These are phyloP conservation scores for Nannoperca obscura DNA, from an alignment of 2,797 vertebrate genomes.

Conservation along the genomic window DNA sequence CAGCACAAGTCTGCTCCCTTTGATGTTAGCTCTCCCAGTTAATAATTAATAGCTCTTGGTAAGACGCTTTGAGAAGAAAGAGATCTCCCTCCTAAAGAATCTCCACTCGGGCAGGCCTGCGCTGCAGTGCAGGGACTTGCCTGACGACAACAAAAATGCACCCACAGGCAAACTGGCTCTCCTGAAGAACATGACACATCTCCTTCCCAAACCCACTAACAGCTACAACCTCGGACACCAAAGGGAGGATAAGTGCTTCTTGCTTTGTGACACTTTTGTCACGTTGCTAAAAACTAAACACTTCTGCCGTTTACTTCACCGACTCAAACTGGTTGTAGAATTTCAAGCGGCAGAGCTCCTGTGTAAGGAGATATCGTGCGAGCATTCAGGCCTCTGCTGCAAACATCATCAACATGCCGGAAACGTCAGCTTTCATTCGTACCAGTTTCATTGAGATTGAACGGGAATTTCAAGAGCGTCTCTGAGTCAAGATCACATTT, in stretches of 20 bases:
- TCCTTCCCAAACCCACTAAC: slow-evolving; percentile 22
- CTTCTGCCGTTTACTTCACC: slow-evolving; percentile 3
- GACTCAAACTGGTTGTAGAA: background rate
- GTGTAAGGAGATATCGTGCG: slow-evolving; percentile 16
- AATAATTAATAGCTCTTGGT: slow-evolving; percentile 83
- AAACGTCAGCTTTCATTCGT: slow-evolving; percentile 7
- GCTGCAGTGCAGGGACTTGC: slow-evolving; percentile 81
- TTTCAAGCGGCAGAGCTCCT: slow-evolving; percentile 33
- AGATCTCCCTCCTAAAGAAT: slow-evolving; percentile 80
- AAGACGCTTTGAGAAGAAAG: slow-evolving; percentile 78
- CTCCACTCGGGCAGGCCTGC: slow-evolving; percentile 75
- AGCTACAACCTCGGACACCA: slow-evolving; percentile 51
- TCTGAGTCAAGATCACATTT: background rate
- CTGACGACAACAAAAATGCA: slow-evolving; percentile 83
- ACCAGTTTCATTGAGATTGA: background rate
- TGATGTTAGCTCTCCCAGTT: slow-evolving; percentile 86
- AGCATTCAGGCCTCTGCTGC: slow-evolving; percentile 11
- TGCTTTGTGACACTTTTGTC: slow-evolving; percentile 8
- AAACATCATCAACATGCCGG: background rate
- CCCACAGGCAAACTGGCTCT: slow-evolving; percentile 76
- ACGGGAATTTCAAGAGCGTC: background rate
- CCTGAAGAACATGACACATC: slow-evolving; percentile 65
- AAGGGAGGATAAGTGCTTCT: slow-evolving; percentile 35
- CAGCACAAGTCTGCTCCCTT: slow-evolving; percentile 81
- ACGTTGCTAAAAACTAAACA: slow-evolving; percentile 18